Percentiles rank a stretch among this genome's conserved stretches.
phyloP scores from a whole-genome alignment of 2,113 vertebrate species.

The Xenopus tropicalis region DNA sequence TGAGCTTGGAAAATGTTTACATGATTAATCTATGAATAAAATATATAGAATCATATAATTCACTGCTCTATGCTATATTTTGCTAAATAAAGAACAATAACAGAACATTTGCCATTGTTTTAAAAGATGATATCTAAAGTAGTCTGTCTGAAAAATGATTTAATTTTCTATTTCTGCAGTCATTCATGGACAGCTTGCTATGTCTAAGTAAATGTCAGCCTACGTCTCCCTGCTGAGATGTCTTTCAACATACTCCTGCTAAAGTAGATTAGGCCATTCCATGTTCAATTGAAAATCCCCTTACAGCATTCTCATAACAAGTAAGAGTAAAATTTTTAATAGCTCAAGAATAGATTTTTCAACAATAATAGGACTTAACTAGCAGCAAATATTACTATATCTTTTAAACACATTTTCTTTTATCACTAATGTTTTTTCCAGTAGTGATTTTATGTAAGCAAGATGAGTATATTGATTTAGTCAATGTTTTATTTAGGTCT shows the following conservation, averaged over 20 bases:
- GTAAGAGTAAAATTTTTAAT: neutral
- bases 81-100: no score
- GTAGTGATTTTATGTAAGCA: no score
- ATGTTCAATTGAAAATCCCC: neutral
- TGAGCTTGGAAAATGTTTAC: no score
- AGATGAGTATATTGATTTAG: no score
- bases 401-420: neutral
- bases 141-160: neutral
- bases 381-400: neutral
- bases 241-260: neutral
- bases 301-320: constrained; percentile 1
- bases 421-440: neutral
- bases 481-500: no score
- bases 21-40: no score
- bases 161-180: neutral
- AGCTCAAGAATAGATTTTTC: neutral
- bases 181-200: neutral
- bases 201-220: neutral
- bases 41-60: no score
- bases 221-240: neutral
- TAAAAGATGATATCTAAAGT: neutral
- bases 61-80: no score
- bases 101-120: no score
- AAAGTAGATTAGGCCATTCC: neutral
- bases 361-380: constrained; percentile 1